Conservation (phyloP, 2,888 invertebrate genomes). For the Masnerella sp. region DNA sequence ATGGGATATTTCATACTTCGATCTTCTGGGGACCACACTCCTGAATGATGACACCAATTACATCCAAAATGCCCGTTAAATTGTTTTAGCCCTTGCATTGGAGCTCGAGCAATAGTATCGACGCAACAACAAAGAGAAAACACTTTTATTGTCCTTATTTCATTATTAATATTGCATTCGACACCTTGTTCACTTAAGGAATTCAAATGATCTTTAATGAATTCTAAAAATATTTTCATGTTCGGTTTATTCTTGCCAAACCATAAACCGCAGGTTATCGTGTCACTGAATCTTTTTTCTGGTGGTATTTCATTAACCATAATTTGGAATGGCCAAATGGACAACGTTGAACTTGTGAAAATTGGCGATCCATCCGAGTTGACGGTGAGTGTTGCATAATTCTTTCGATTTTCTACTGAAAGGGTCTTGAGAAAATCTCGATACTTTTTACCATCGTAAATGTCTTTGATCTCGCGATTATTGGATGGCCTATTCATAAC, state of each 20-base stretch:
- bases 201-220: constrained; percentile 22
- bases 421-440: constrained; percentile 35
- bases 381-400: constrained; percentile 48
- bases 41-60: constrained; percentile 53
- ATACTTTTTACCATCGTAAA: constrained; percentile 53
- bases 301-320: constrained; percentile 51
- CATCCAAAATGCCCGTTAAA: constrained; percentile 53
- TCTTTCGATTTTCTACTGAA: constrained; percentile 16
- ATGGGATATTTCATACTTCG: constrained; percentile 11
- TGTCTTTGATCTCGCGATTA: constrained; percentile 27
- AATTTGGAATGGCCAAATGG: constrained; percentile 48
- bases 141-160: constrained; percentile 16
- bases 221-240: constrained; percentile 44
- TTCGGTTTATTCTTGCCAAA: constrained; percentile 50
- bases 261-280: constrained; percentile 38
- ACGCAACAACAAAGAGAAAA: constrained; percentile 35
- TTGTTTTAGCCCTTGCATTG: constrained; percentile 53
- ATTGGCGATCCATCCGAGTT: constrained; percentile 51
- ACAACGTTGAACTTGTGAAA: constrained; percentile 38
- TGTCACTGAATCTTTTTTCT: constrained; percentile 14
- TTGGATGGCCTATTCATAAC: constrained; percentile 25
- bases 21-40: constrained; percentile 12
- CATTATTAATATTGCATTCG: constrained; percentile 23
- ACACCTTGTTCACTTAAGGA: constrained; percentile 21
- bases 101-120: constrained; percentile 47